Percentiles rank a stretch among this genome's conserved stretches.
Conservation (phyloP, 92 coral and sea anemone genomes). For the Phenganax subtilis region DNA sequence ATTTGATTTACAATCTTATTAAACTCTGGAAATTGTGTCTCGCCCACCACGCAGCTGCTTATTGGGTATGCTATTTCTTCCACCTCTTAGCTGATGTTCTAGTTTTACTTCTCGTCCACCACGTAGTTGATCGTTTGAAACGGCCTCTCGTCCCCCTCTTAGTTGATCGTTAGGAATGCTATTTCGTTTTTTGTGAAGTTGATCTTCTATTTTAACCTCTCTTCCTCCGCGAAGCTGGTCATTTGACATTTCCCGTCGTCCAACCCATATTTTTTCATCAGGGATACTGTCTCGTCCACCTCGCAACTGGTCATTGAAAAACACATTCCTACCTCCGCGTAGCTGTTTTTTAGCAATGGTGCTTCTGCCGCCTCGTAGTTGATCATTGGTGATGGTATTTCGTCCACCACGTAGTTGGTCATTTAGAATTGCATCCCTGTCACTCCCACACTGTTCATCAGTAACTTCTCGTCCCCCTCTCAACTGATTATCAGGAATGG, state of each 20-base stretch:
- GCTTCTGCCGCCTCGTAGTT: constrained; percentile 17
- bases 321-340: constrained; percentile 12
- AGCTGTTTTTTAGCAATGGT: background rate
- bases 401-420: constrained; percentile 18
- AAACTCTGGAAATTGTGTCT: constrained; percentile 3
- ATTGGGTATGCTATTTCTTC: constrained; percentile 17
- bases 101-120: background rate
- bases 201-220: background rate
- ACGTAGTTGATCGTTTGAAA: constrained; percentile 13
- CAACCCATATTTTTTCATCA: background rate
- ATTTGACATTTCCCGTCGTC: background rate
- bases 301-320: constrained; percentile 4
- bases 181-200: constrained; percentile 12
- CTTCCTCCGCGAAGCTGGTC: constrained; percentile 17
- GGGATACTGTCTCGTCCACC: constrained; percentile 3
- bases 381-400: constrained; percentile 9
- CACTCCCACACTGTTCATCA: background rate
- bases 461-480: background rate
- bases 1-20: background rate
- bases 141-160: background rate
- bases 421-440: background rate
- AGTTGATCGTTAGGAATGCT: background rate
- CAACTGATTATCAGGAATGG: background rate
- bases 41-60: background rate
- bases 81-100: constrained; percentile 15